A percentile compares a stretch with the other conserved stretches of the same genome.
These are phyloP conservation scores for Rhinella marina DNA, from an alignment of 2,797 vertebrate species.

Conservation along the genomic window DNA sequence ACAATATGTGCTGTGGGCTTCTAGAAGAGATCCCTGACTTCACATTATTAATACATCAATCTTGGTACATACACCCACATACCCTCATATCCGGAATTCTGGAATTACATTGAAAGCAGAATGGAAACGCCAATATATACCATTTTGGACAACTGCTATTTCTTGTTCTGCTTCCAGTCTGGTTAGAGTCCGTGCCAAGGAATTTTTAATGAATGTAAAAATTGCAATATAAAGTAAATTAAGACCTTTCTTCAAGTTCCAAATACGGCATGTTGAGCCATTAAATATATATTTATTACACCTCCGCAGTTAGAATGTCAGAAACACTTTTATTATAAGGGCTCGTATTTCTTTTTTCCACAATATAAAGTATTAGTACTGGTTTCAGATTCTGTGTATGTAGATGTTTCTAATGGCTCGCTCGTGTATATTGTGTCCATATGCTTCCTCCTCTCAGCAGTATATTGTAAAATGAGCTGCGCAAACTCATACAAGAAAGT, in stretches of 20 bases:
- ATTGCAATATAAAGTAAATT: slow-evolving; percentile 53
- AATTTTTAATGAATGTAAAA: slow-evolving; percentile 53
- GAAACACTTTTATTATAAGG: slow-evolving; percentile 48
- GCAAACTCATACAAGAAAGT: background rate
- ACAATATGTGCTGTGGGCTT: slow-evolving; percentile 2
- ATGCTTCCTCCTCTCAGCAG: background rate
- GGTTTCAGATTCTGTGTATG: background rate
- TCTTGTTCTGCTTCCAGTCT: slow-evolving; percentile 50
- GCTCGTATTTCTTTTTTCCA: slow-evolving; percentile 26
- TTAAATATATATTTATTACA: slow-evolving; percentile 53
- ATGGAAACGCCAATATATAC: slow-evolving; percentile 33
- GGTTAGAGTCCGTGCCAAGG: slow-evolving; percentile 42
- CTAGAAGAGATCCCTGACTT: slow-evolving; percentile 3
- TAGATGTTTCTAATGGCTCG: background rate
- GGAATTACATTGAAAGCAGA: slow-evolving; percentile 26
- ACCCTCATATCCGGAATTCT: slow-evolving; percentile 29
- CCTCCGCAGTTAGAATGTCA: slow-evolving; percentile 43
- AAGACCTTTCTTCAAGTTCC: slow-evolving; percentile 43
- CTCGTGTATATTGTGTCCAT: slow-evolving; percentile 14
- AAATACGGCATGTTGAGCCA: slow-evolving; percentile 34
- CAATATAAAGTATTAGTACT: slow-evolving; percentile 27
- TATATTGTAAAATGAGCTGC: background rate
- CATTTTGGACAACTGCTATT: slow-evolving; percentile 35
- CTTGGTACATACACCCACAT: slow-evolving; percentile 23
- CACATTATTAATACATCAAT: slow-evolving; percentile 12